Conservation (phyloP, 2,113 vertebrate species). For the Hippocampus abdominalis region DNA sequence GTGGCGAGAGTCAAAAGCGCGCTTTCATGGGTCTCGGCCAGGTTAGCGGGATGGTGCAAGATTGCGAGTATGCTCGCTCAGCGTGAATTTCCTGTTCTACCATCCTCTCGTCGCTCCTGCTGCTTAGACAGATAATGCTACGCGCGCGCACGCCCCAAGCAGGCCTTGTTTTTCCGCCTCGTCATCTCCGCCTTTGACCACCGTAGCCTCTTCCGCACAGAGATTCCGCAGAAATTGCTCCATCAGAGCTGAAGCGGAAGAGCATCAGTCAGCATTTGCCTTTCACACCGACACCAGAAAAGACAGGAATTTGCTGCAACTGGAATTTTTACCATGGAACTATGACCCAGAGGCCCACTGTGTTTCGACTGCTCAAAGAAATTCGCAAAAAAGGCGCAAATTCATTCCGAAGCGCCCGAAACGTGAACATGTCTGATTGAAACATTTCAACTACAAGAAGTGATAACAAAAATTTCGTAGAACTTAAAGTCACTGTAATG, state of each 20-base stretch:
- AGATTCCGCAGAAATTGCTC: not conserved
- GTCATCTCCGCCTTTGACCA: not conserved
- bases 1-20: not conserved
- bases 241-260: not conserved
- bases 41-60: constrained; percentile 20
- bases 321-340: not conserved
- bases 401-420: too few relatives aligned
- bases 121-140: constrained; percentile 48
- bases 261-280: not conserved
- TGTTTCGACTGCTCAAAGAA: too few relatives aligned
- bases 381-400: too few relatives aligned
- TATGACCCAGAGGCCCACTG: not conserved
- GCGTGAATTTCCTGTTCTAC: constrained; percentile 61
- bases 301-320: too few relatives aligned
- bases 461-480: too few relatives aligned
- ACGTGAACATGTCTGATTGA: too few relatives aligned
- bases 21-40: constrained; percentile 23
- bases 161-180: not conserved
- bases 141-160: constrained; percentile 12
- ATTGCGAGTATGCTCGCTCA: constrained; percentile 55
- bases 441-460: too few relatives aligned
- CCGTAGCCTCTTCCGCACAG: too few relatives aligned
- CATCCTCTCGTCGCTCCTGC: constrained; percentile 49
- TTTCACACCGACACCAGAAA: too few relatives aligned
- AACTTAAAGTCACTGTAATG: too few relatives aligned